Conservation (phyloP, 2,797 vertebrate genomes). For the Myripristis jacobus region DNA sequence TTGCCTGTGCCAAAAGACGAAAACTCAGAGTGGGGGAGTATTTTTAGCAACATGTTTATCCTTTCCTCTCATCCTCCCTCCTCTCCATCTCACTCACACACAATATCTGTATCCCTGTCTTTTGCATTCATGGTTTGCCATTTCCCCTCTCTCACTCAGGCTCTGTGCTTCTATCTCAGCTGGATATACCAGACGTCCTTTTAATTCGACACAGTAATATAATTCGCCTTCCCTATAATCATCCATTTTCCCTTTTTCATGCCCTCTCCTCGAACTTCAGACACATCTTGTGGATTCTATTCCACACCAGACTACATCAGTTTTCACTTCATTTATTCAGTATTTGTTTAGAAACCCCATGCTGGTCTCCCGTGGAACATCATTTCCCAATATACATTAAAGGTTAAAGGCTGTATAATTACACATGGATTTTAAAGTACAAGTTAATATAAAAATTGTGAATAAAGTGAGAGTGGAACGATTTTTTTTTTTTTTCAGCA, state of each 20-base stretch:
- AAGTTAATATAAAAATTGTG: constrained; percentile 46
- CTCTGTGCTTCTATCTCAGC: constrained; percentile 73
- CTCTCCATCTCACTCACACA: constrained; percentile 64
- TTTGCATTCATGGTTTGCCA: constrained; percentile 72
- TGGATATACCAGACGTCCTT: constrained; percentile 78
- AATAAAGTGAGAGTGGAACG: constrained; percentile 54
- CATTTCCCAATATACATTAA: constrained; percentile 53
- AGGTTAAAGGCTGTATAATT: constrained; percentile 62
- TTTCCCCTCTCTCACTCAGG: constrained; percentile 59
- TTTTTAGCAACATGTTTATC: constrained; percentile 76
- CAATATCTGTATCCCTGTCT: constrained; percentile 69
- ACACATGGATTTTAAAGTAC: constrained; percentile 22
- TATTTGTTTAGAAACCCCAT: constrained; percentile 73
- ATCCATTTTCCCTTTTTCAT: constrained; percentile 79
- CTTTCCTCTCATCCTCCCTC: constrained; percentile 63
- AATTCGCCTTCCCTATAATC: constrained; percentile 79
- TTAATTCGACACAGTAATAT: constrained; percentile 80
- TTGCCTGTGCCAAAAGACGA: constrained; percentile 53
- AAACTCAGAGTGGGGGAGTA: constrained; percentile 64
- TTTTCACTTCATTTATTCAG: constrained; percentile 74
- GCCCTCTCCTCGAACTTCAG: constrained; percentile 75
- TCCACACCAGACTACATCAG: constrained; percentile 71
- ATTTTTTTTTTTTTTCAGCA: not conserved
- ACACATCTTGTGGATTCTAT: constrained; percentile 72
- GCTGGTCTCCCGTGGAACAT: constrained; percentile 56